phyloP scores from a whole-genome alignment of 2,888 invertebrate species.

The Heliconius erato region DNA sequence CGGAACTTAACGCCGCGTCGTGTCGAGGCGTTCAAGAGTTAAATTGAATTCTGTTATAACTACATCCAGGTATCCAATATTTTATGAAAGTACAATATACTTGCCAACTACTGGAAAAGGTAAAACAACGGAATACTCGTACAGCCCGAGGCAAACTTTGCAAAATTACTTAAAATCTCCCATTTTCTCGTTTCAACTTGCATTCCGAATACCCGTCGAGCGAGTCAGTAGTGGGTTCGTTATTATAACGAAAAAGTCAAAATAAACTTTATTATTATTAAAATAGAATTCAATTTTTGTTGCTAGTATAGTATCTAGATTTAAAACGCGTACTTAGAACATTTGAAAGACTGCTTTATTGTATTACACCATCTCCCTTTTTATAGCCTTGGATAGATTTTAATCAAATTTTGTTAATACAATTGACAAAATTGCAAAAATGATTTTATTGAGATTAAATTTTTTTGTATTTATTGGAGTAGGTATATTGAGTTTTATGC shows the following conservation, averaged over 20 bases:
- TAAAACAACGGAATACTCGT: slow-evolving; percentile 21
- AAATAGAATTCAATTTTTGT: neutral
- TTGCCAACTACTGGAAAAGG: neutral
- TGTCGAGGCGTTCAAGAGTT: neutral
- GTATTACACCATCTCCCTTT: slow-evolving; percentile 39
- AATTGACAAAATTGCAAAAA: neutral
- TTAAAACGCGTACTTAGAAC: slow-evolving; percentile 24
- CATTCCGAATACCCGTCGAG: slow-evolving; percentile 39
- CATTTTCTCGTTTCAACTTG: slow-evolving; percentile 45
- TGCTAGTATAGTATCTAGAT: slow-evolving; percentile 18
- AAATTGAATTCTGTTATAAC: neutral
- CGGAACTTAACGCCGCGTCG: too few species aligned
- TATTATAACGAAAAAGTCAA: slow-evolving; percentile 5
- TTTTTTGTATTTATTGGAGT: too few species aligned
- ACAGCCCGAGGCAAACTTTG: slow-evolving; percentile 33
- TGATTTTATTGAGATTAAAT: too few species aligned
- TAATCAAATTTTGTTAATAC: neutral
- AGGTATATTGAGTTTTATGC: too few species aligned
- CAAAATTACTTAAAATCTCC: slow-evolving; percentile 34
- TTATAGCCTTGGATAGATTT: slow-evolving; percentile 27
- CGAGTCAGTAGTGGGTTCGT: neutral
- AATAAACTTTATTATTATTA: neutral
- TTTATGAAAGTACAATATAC: neutral
- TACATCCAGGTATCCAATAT: neutral
- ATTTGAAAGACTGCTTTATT: slow-evolving; percentile 34